These are phyloP conservation scores for Tetramorium simillimum DNA, from an alignment of 1,140 invertebrate genomes.

Conservation along the genomic window DNA sequence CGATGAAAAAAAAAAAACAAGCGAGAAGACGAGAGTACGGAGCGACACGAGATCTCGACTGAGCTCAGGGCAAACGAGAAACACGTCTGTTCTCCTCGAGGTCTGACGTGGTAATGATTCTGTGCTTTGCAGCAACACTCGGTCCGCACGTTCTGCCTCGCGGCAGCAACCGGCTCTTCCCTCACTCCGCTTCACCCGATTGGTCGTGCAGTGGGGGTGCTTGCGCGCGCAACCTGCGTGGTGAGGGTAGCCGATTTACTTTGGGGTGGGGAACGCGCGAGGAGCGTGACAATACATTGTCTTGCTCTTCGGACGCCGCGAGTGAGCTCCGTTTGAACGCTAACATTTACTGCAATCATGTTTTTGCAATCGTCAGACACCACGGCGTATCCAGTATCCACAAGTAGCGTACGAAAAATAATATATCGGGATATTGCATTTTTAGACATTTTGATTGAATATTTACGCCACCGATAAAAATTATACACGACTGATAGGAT, in stretches of 20 bases:
- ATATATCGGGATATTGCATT: not conserved
- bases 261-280: constrained; percentile 46
- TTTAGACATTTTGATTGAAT: not conserved
- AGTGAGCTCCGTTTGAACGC: constrained; percentile 49
- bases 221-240: constrained; percentile 56
- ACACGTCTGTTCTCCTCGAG: constrained; percentile 84
- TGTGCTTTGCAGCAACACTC: constrained; percentile 76
- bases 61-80: constrained; percentile 80
- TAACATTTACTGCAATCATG: constrained; percentile 43
- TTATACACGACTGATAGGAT: not conserved
- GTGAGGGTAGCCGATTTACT: constrained; percentile 29
- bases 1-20: not conserved
- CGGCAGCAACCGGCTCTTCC: constrained; percentile 58
- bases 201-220: constrained; percentile 45
- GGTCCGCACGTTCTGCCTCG: constrained; percentile 69
- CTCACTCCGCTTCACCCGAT: constrained; percentile 49
- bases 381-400: not conserved
- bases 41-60: constrained; percentile 81
- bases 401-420: not conserved
- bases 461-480: not conserved
- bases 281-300: constrained; percentile 49
- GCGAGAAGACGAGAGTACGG: constrained; percentile 36
- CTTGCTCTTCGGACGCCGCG: constrained; percentile 68
- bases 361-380: constrained; percentile 41
- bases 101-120: constrained; percentile 84